phyloP scores from a whole-genome alignment of 2,113 vertebrate species.

The Myrmophylax atrothorax region DNA sequence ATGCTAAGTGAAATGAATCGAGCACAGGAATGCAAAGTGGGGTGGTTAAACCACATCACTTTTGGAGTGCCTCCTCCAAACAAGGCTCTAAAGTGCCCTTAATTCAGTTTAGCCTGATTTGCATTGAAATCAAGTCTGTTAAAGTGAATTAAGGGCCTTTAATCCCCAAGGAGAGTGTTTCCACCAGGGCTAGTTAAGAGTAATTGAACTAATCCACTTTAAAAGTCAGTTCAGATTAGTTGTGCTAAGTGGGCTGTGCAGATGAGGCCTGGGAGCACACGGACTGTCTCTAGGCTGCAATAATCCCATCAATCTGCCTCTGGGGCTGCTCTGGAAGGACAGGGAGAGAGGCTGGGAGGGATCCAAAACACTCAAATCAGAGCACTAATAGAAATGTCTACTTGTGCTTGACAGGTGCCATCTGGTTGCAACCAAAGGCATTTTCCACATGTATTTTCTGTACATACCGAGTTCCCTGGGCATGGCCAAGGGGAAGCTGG shows the following conservation, averaged over 20 bases:
- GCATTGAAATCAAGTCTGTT: background rate
- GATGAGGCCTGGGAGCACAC: conserved; percentile 36
- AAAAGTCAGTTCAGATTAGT: conserved; percentile 60
- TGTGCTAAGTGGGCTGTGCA: conserved; percentile 29
- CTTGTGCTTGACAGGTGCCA: conserved; percentile 60
- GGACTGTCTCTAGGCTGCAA: conserved; percentile 35
- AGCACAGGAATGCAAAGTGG: conserved; percentile 14
- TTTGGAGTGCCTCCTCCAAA: background rate
- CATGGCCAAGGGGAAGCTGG: background rate
- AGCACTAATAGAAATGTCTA: conserved; percentile 49
- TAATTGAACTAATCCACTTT: conserved; percentile 71
- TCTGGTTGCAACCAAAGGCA: conserved; percentile 37
- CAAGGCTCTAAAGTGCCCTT: background rate
- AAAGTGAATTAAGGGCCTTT: conserved; percentile 48
- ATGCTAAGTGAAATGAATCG: background rate
- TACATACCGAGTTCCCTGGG: background rate
- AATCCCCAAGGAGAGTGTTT: conserved; percentile 26
- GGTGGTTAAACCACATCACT: background rate
- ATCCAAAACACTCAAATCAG: conserved; percentile 20
- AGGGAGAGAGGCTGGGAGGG: conserved; percentile 28
- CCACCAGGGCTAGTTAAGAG: conserved; percentile 45
- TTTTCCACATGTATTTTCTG: conserved; percentile 23
- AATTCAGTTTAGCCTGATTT: conserved; percentile 49
- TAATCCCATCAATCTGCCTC: conserved; percentile 42
- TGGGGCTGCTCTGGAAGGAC: background rate